phyloP scores from a whole-genome alignment of 2,113 vertebrate species.

The Mormoops blainvillei region DNA sequence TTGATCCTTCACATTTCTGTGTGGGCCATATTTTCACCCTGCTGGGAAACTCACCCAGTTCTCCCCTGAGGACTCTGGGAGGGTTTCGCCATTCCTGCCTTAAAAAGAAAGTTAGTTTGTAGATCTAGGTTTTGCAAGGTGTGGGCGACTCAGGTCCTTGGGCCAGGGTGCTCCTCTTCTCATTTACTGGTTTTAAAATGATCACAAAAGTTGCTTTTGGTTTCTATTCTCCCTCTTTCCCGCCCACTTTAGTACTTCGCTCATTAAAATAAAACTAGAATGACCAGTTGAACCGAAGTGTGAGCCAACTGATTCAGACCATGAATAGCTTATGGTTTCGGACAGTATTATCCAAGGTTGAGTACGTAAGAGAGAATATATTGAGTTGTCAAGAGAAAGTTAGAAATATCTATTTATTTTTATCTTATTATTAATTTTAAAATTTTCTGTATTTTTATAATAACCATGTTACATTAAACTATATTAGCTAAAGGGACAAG shows the following conservation, averaged over 20 bases:
- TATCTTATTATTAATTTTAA: not conserved
- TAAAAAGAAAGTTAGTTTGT: not conserved
- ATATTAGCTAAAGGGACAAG: not conserved
- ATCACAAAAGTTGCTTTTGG: not conserved
- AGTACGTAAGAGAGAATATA: not conserved
- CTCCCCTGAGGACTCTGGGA: not conserved
- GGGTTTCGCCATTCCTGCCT: not conserved
- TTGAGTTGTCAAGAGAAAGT: not conserved
- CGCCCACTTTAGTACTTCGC: not conserved
- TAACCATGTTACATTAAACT: not conserved
- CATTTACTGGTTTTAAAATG: not conserved
- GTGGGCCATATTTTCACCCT: not conserved
- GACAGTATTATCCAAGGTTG: not conserved
- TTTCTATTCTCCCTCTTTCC: not conserved
- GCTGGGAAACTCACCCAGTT: not conserved
- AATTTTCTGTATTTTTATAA: not conserved
- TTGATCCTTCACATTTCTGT: not conserved
- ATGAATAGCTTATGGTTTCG: not conserved
- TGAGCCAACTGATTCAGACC: not conserved
- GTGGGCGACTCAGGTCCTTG: not conserved
- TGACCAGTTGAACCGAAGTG: not conserved
- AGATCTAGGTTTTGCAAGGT: not conserved
- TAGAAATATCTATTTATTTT: not conserved
- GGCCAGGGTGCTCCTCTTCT: not conserved
- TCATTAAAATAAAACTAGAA: not conserved